Base-by-base conservation (phyloP, 2,888 invertebrate genomes). In the Patella pellucida region DNA sequence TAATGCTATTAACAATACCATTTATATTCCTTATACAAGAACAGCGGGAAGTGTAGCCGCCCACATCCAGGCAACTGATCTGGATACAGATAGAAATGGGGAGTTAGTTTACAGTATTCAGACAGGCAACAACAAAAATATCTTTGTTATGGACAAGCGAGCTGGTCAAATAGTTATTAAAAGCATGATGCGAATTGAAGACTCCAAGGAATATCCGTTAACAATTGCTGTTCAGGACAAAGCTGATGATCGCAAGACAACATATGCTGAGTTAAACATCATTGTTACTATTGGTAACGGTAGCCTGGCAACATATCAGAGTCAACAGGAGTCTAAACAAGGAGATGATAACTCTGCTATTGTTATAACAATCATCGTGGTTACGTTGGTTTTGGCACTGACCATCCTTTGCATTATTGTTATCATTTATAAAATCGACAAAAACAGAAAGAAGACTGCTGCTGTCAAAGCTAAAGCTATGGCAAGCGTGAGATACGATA, bases 91-190 rank as follows among this genome's bases (percentile, higher is more conserved):
- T 1, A 79, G 81, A 41, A 87, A 87, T 87, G 83, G 88, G 9
- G 73, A 79, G 51, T 73, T 87, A 62, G 78, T 77, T 19, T 87
- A 79, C 75, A 76, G 79, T 50, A 78, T 87, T 54, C 76, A 82
- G 11, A 79, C 78, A 54, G 91, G 92, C 15, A 92, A 92, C 76
- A 91, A 90, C 72, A 88, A 90, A 4, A 84, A 84, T 4, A 85
- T 92, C 71, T 92, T 92, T 83, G 85, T 83, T 71, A 89, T 93
- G 71, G 90, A 92, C 74, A 78, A 86, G 3, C 77, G 85, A 3
- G 85, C 86, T 15, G 92, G 92, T 1, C 90, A 89, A 54, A 88
- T 93, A n/a, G 82, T 82, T 52, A 79, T 89, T 1, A 82, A 79
- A 5, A 82, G 82, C 62, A 79, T 80, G 16, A 83, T 86, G 84